Evolutionary conservation across 2,797 vertebrate genomes (phyloP).

Genomic region (Sebastes steindachneri): DNA sequence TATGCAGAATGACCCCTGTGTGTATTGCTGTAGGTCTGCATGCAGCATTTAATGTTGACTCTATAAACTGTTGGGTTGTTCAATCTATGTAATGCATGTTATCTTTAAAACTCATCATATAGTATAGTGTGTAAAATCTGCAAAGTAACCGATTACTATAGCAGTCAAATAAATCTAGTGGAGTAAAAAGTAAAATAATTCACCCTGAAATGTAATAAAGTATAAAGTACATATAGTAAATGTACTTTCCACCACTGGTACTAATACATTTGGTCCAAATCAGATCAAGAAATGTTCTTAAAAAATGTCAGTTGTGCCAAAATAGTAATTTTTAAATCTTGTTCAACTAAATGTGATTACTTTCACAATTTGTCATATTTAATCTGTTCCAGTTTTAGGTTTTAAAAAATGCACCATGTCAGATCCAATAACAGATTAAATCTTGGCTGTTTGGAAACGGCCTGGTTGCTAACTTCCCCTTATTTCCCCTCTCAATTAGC

Average conservation of each 20-base stretch:
- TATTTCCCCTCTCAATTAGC: conserved; percentile 42
- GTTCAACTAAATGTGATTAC: not conserved
- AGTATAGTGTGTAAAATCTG: not conserved
- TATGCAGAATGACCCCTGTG: not conserved
- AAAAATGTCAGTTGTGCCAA: not conserved
- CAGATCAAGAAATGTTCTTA: not conserved
- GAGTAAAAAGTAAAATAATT: not conserved
- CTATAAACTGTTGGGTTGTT: too few relatives aligned
- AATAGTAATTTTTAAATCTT: not conserved
- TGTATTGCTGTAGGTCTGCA: too few relatives aligned
- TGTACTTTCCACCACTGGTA: not conserved
- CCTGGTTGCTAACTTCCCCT: conserved; percentile 11
- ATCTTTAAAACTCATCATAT: not conserved
- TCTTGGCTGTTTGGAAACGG: conserved; percentile 1
- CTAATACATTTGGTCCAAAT: not conserved
- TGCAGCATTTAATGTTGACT: too few relatives aligned
- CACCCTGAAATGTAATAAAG: not conserved
- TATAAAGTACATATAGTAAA: too few relatives aligned
- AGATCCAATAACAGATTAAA: not conserved
- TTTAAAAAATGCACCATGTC: not conserved
- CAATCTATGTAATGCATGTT: too few relatives aligned
- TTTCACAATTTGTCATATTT: not conserved
- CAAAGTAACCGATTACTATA: not conserved
- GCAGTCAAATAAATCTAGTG: not conserved
- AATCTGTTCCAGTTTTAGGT: not conserved